Evolutionary conservation across 2,113 vertebrate species (phyloP).

Genomic region (Cariama cristata): DNA sequence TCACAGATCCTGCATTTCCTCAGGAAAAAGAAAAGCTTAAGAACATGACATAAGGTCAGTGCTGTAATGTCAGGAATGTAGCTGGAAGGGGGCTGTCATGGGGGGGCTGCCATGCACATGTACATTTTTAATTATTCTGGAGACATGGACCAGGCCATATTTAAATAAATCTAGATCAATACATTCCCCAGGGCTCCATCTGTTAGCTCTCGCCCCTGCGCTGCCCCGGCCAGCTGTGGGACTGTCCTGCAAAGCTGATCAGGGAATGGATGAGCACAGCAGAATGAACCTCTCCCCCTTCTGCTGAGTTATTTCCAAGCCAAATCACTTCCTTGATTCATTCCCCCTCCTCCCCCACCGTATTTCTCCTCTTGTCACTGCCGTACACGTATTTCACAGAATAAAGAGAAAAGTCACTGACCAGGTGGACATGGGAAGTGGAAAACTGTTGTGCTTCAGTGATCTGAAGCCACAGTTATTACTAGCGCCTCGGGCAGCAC

Average conservation of each 20-base stretch:
- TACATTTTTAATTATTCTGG: conserved; percentile 30
- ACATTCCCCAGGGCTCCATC: conserved; percentile 30
- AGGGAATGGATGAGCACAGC: background rate
- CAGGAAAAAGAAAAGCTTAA: background rate
- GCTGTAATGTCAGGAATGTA: conserved; percentile 41
- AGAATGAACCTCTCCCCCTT: background rate
- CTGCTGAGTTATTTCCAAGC: background rate
- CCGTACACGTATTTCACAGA: background rate
- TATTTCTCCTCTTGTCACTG: background rate
- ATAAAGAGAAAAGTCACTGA: background rate
- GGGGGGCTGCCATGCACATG: background rate
- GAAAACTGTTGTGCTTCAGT: background rate
- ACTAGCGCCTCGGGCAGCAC: background rate
- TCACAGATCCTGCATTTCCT: conserved; percentile 10
- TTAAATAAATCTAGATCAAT: conserved; percentile 47
- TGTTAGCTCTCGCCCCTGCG: background rate
- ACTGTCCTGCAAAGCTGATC: background rate
- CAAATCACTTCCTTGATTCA: background rate
- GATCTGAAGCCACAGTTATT: background rate
- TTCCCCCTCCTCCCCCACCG: fast-evolving
- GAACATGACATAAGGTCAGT: conserved; percentile 48
- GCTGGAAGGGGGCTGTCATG: background rate
- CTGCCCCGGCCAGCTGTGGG: background rate
- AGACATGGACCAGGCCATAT: background rate
- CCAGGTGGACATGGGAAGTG: background rate